These are phyloP conservation scores for Lumbricus terrestris DNA, from an alignment of 2,888 invertebrate species.

Conservation along the genomic window DNA sequence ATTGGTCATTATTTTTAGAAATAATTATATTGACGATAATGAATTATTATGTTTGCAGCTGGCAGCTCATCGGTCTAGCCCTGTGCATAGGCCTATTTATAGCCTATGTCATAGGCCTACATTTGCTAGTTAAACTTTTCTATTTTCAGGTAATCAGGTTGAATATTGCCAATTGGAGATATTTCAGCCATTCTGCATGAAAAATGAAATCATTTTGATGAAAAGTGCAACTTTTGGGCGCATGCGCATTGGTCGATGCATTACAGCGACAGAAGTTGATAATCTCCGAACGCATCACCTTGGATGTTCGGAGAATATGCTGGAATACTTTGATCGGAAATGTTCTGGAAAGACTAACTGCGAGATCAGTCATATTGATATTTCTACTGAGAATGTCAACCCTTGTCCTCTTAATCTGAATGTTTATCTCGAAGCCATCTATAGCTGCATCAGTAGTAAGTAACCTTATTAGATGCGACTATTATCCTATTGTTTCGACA, in stretches of 20 bases:
- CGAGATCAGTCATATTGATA: background rate
- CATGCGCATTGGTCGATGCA: background rate
- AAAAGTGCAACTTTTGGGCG: background rate
- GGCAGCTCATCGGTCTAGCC: too few relatives aligned
- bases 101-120: too few relatives aligned
- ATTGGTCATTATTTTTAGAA: too few relatives aligned
- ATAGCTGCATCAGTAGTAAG: background rate
- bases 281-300: too few relatives aligned
- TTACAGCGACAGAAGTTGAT: background rate
- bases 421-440: constrained; percentile 16
- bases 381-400: background rate
- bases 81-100: too few relatives aligned
- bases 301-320: too few relatives aligned
- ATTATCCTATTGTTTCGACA: too few relatives aligned
- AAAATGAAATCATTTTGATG: background rate
- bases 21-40: too few relatives aligned
- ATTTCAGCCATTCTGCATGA: background rate
- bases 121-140: too few relatives aligned
- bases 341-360: background rate
- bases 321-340: too few relatives aligned
- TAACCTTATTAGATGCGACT: too few relatives aligned
- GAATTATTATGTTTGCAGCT: too few relatives aligned
- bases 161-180: background rate
- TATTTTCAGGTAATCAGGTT: background rate
- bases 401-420: background rate